These are phyloP conservation scores for Trichacis sp. DNA, from an alignment of 2,888 invertebrate genomes.

Conservation along the genomic window DNA sequence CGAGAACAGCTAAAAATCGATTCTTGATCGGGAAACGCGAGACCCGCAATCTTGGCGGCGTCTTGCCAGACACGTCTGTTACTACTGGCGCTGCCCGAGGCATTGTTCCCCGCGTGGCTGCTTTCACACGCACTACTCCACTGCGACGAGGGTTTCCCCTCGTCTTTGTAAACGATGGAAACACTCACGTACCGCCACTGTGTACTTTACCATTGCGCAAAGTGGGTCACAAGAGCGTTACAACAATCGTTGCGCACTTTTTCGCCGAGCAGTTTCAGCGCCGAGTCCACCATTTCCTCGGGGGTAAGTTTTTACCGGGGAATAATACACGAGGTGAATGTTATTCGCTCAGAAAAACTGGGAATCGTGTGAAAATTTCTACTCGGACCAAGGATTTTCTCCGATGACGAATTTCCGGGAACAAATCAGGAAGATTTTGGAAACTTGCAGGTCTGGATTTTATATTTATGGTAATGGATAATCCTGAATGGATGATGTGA, in stretches of 20 bases:
- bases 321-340: too few relatives aligned
- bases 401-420: too few relatives aligned
- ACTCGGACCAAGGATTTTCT: too few relatives aligned
- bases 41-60: slow-evolving; percentile 8
- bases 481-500: too few relatives aligned
- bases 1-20: slow-evolving; percentile 3
- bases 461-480: too few relatives aligned
- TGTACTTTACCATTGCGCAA: slow-evolving; percentile 29
- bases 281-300: too few relatives aligned
- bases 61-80: slow-evolving; percentile 32
- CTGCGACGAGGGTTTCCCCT: slow-evolving; percentile 15
- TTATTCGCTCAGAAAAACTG: too few relatives aligned
- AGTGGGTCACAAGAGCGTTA: slow-evolving; percentile 36
- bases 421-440: too few relatives aligned
- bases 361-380: too few relatives aligned
- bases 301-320: too few relatives aligned
- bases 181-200: slow-evolving; percentile 20
- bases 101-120: slow-evolving; percentile 38
- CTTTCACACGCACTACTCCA: slow-evolving; percentile 39
- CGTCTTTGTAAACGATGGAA: slow-evolving; percentile 21
- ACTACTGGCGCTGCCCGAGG: slow-evolving; percentile 28
- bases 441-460: too few relatives aligned
- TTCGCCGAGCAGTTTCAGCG: slow-evolving; percentile 20
- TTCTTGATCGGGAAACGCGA: background rate
- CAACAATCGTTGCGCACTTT: slow-evolving; percentile 36